phyloP scores from a whole-genome alignment of 2,797 vertebrate genomes.

The Sebastolobus alascanus region DNA sequence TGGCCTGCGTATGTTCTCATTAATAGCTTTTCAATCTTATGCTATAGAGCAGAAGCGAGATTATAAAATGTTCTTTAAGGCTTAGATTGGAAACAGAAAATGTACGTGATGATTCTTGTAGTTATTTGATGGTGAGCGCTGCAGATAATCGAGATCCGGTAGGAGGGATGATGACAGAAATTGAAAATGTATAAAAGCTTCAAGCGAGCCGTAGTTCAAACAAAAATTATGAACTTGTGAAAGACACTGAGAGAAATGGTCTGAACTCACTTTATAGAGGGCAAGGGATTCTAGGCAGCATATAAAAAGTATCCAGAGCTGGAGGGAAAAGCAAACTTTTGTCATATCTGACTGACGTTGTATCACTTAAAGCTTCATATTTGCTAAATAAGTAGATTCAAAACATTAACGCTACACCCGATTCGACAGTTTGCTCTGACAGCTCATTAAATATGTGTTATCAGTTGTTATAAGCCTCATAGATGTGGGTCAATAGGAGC shows the following conservation, averaged over 20 bases:
- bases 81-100: constrained; percentile 57
- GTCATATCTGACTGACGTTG: neutral
- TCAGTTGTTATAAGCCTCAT: no score
- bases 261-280: constrained; percentile 29
- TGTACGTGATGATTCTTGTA: constrained; percentile 50
- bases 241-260: constrained; percentile 43
- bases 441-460: no score
- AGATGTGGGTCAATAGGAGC: no score
- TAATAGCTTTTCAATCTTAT: constrained; percentile 81
- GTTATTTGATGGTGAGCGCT: constrained; percentile 54
- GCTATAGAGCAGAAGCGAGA: constrained; percentile 56
- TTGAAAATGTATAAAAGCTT: constrained; percentile 60
- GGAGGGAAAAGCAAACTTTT: neutral
- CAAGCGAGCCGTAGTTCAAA: constrained; percentile 53
- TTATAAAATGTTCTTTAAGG: constrained; percentile 49
- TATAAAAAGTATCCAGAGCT: neutral
- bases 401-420: neutral
- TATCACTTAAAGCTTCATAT: neutral
- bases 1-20: constrained; percentile 75
- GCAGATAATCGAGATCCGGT: constrained; percentile 58
- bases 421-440: no score
- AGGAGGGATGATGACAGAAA: constrained; percentile 59
- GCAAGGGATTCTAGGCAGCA: neutral
- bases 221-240: constrained; percentile 36
- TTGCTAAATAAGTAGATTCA: neutral